Conservation (phyloP, 53 echinoderm and acorn worm genomes). For the Patiria pectinifera region DNA sequence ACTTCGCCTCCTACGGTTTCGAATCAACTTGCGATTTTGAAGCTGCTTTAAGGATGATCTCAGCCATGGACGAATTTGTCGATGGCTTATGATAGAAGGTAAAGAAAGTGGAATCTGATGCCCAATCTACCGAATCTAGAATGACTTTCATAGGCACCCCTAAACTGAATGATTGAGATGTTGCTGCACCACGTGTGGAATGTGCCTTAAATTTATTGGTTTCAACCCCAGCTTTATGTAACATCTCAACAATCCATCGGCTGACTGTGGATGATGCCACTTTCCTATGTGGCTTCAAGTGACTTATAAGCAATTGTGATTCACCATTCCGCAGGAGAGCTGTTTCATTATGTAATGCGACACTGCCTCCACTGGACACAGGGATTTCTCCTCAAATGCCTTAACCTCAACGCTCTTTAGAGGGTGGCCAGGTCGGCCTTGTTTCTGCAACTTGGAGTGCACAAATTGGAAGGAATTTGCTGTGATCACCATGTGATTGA, state of each 20-base stretch:
- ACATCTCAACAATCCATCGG: slow-evolving; percentile 45
- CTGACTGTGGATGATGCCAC: slow-evolving; percentile 56
- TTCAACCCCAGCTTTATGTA: slow-evolving; percentile 52
- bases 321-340: slow-evolving; percentile 39
- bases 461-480: slow-evolving; percentile 38
- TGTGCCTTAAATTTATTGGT: slow-evolving; percentile 54
- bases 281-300: slow-evolving; percentile 33
- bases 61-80: slow-evolving; percentile 30
- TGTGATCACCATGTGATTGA: slow-evolving; percentile 35
- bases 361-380: slow-evolving; percentile 60
- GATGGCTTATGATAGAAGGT: slow-evolving; percentile 63
- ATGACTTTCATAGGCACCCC: slow-evolving; percentile 53
- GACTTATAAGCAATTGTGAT: slow-evolving; percentile 35
- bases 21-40: slow-evolving; percentile 53
- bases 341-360: slow-evolving; percentile 45
- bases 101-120: slow-evolving; percentile 32
- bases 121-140: slow-evolving; percentile 54
- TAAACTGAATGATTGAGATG: slow-evolving; percentile 50
- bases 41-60: slow-evolving; percentile 16
- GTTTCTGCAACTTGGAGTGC: slow-evolving; percentile 23
- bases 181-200: slow-evolving; percentile 55
- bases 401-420: slow-evolving; percentile 23
- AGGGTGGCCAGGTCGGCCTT: slow-evolving; percentile 55
- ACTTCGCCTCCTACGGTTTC: too few relatives aligned
- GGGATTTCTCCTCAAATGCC: slow-evolving; percentile 51